phyloP scores from a whole-genome alignment of 2,113 vertebrate species.

The Cyrtonyx montezumae region DNA sequence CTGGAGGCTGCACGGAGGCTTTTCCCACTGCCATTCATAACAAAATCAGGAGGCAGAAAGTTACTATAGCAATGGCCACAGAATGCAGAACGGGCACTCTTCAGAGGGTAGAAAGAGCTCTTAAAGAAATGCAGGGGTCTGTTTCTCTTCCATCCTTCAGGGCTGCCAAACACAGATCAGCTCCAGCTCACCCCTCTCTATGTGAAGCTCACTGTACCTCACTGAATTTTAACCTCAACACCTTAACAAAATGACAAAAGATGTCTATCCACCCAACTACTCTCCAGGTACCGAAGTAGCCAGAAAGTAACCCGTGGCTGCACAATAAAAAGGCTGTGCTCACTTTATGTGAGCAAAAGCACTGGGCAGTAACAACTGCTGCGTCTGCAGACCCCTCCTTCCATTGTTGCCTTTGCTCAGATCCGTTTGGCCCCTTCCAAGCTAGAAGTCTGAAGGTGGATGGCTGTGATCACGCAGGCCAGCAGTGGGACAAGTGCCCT shows the following conservation, averaged over 20 bases:
- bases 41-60: slow-evolving; percentile 42
- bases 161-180: background rate
- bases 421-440: background rate
- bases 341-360: background rate
- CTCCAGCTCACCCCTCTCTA: accelerated
- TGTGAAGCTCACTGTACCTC: accelerated
- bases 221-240: background rate
- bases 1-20: slow-evolving; percentile 4
- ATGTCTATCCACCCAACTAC: accelerated
- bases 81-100: background rate
- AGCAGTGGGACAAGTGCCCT: background rate
- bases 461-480: background rate
- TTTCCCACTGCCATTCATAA: slow-evolving; percentile 31
- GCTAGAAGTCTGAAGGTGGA: background rate
- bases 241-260: background rate
- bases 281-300: background rate
- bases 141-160: background rate
- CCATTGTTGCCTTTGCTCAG: background rate
- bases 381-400: background rate
- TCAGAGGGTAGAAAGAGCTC: background rate
- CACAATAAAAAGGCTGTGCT: background rate
- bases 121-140: background rate
- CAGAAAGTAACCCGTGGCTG: background rate
- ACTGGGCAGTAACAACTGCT: background rate
- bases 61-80: slow-evolving; percentile 66